Evolutionary conservation across 2,113 vertebrate species (phyloP), one percentile per base, ranked within the genome.

Genomic region (Psittacus erithacus): DNA sequence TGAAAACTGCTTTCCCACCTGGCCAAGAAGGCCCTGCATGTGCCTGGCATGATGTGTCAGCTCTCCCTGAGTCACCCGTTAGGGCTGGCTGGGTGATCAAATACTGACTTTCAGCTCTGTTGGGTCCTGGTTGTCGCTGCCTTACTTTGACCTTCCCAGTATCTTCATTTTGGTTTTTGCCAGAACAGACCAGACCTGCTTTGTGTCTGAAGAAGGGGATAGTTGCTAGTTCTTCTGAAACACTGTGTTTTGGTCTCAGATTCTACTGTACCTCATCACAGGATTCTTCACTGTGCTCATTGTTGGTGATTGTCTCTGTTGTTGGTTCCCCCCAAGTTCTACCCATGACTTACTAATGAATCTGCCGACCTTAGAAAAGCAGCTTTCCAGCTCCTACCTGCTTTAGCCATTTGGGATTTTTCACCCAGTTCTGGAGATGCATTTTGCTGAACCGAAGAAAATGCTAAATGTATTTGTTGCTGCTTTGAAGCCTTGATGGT

Each of bases 1-100:
- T 68, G 35, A 69, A 92, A 96, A 64, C 50, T 3, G 5, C 46
- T 93, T 95, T 94, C 55, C 71, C 50, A 91, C 75, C 92, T 92
- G 81, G 53, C 70, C 28, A 65, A 35, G 50, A 86, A 86, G 52
- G 81, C 47, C 49, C 25, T 3, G 1, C 43, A 13, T 69, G 38
- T 41, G 18, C 83, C 41, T 88, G 81, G 44, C 67, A 49, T 0
- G 0, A 52, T 73, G 44, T 31, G n/a, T 39, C 52, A 84, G 62
- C 44, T 22, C 35, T 93, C 8, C 20, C 46, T 1, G 5, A 78
- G 68, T 81, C 3, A 1, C 27, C n/a, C 10, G 0, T 4, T 24
- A 62, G 12, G 17, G 18, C 9, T 31, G 63, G 20, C 20, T 20
- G 43, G 22, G 16, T 90, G 38, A 44, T 90, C 11, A 55, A 4